Conservation (phyloP, 64 coral and sea anemone genomes). For the Montipora cactus region DNA sequence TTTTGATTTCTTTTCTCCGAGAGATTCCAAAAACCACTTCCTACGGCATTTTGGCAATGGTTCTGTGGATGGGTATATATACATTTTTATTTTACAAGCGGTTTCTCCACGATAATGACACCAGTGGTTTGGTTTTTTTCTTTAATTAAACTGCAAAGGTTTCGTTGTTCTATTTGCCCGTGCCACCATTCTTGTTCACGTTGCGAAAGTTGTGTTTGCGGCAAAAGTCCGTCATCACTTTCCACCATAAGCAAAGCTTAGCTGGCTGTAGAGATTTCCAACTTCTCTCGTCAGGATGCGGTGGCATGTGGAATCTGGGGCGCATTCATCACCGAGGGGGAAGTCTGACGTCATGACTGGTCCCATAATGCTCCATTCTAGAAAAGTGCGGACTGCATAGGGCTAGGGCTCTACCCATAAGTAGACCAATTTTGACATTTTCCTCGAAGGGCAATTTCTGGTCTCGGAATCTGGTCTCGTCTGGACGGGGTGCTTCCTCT, state of each 20-base stretch:
- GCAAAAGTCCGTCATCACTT: no score
- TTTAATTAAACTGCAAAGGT: no score
- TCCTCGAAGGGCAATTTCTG: background rate
- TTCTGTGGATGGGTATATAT: no score
- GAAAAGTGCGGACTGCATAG: constrained; percentile 75
- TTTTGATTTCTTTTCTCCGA: no score
- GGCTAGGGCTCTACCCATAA: constrained; percentile 64
- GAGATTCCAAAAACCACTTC: no score
- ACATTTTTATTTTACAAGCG: no score
- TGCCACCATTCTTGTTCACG: no score
- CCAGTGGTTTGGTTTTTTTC: no score
- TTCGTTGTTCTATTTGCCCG: no score
- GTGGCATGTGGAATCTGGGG: background rate
- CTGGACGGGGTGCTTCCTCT: constrained; percentile 41
- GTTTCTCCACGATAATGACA: no score
- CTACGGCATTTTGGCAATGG: no score
- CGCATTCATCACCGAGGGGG: background rate
- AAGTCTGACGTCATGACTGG: constrained; percentile 18
- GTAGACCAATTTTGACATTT: constrained; percentile 42
- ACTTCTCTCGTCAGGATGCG: background rate
- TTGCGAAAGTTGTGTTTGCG: no score
- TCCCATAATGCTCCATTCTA: constrained; percentile 79
- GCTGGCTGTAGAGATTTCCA: background rate
- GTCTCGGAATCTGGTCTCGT: constrained; percentile 73
- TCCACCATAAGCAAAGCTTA: background rate